Evolutionary conservation across 2,797 vertebrate species (phyloP).

Genomic region (Sphenodon punctatus): DNA sequence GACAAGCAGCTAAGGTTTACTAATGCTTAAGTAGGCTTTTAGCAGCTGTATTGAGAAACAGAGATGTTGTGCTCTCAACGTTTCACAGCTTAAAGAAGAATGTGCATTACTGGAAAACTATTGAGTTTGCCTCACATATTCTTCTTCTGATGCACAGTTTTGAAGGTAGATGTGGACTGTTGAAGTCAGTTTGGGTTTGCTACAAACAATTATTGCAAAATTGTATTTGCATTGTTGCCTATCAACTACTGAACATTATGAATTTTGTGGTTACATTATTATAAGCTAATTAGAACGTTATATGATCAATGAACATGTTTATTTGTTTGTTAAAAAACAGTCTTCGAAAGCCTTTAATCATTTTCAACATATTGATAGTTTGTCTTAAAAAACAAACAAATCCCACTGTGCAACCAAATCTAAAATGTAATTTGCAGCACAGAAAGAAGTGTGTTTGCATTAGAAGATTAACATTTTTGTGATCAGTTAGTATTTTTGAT

Average conservation of each 20-base stretch:
- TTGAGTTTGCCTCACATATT: neutral
- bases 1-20: neutral
- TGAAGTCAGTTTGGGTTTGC: neutral
- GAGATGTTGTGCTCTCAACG: neutral
- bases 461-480: neutral
- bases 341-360: accelerated
- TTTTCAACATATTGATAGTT: neutral
- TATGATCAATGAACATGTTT: neutral
- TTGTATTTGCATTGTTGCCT: neutral
- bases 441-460: neutral
- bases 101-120: neutral
- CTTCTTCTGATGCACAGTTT: accelerated
- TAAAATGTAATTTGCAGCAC: neutral
- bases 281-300: neutral
- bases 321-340: neutral
- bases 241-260: neutral
- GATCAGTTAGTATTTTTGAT: neutral
- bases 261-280: neutral
- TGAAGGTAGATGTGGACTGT: neutral
- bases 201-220: neutral
- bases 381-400: neutral
- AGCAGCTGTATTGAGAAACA: neutral
- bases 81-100: neutral
- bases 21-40: neutral
- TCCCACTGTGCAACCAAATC: neutral